These are phyloP conservation scores for Rambutsinella grinnellia DNA, from an alignment of 2,888 invertebrate genomes.

Conservation along the genomic window DNA sequence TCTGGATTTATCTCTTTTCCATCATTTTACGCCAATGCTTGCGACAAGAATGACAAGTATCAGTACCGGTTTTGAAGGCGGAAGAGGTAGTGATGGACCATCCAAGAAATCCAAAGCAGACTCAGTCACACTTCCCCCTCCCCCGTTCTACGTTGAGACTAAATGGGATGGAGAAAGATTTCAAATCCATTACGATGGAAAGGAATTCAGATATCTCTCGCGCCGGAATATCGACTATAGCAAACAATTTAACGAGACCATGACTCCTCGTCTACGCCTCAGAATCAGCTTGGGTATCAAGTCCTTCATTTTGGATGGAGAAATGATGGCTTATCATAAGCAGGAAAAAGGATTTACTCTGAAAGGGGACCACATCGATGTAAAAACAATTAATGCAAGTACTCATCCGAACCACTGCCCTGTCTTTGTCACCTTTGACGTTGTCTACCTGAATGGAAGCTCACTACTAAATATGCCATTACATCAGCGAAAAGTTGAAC, in stretches of 20 bases:
- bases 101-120: conserved; percentile 14
- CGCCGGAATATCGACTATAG: conserved; percentile 81
- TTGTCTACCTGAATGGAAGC: conserved; percentile 83
- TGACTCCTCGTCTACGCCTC: conserved; percentile 80
- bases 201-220: conserved; percentile 55
- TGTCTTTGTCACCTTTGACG: conserved; percentile 90
- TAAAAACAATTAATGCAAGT: conserved; percentile 81
- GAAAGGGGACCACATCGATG: conserved; percentile 88
- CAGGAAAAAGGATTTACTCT: conserved; percentile 75
- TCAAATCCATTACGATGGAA: conserved; percentile 63
- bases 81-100: neutral
- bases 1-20: conserved; percentile 51
- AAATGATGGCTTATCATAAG: conserved; percentile 79
- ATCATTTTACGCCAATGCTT: conserved; percentile 60
- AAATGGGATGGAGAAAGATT: conserved; percentile 66
- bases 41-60: conserved; percentile 53
- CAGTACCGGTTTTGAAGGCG: conserved; percentile 30
- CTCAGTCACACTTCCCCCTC: conserved; percentile 51
- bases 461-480: conserved; percentile 80
- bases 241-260: conserved; percentile 75
- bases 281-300: conserved; percentile 75
- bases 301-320: conserved; percentile 88
- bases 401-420: conserved; percentile 78
- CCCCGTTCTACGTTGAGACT: conserved; percentile 64
- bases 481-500: conserved; percentile 75